These are phyloP conservation scores for Tetropium fuscum DNA, from an alignment of 2,888 invertebrate species.

Conservation along the genomic window DNA sequence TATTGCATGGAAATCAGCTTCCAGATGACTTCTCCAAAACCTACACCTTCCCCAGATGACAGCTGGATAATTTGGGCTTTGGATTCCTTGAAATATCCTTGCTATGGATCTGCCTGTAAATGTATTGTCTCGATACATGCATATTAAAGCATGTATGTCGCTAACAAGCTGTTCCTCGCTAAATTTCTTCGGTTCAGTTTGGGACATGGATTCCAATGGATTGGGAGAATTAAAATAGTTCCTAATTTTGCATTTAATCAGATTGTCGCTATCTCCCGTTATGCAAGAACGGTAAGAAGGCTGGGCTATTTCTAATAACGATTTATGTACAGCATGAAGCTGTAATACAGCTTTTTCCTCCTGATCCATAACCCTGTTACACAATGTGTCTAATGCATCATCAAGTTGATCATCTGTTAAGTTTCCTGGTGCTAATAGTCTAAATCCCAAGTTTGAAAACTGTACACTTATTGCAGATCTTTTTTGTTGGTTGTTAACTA, in stretches of 20 bases:
- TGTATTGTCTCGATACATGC: constrained; percentile 82
- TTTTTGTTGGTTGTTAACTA: constrained; percentile 73
- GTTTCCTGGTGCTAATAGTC: constrained; percentile 86
- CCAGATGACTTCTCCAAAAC: constrained; percentile 89
- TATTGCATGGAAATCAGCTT: constrained; percentile 85
- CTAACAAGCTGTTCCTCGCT: constrained; percentile 73
- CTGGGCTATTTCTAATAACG: constrained; percentile 64
- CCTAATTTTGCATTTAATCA: constrained; percentile 79
- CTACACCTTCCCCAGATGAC: constrained; percentile 89
- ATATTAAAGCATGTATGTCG: constrained; percentile 80
- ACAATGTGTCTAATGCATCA: constrained; percentile 80
- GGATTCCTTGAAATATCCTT: constrained; percentile 94
- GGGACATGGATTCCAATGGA: constrained; percentile 61
- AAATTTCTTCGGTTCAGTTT: constrained; percentile 61
- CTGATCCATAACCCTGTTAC: constrained; percentile 77
- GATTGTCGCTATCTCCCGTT: constrained; percentile 30
- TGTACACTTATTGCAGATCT: constrained; percentile 84
- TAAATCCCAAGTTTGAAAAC: constrained; percentile 86
- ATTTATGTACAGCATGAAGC: constrained; percentile 73
- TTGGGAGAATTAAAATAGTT: constrained; percentile 80
- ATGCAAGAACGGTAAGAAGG: constrained; percentile 59
- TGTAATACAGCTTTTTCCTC: constrained; percentile 83
- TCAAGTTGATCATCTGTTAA: constrained; percentile 82
- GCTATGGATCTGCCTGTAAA: constrained; percentile 89
- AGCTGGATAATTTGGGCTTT: constrained; percentile 93